phyloP scores from a whole-genome alignment of 1,140 invertebrate genomes.

The Ditylenchus dipsaci region DNA sequence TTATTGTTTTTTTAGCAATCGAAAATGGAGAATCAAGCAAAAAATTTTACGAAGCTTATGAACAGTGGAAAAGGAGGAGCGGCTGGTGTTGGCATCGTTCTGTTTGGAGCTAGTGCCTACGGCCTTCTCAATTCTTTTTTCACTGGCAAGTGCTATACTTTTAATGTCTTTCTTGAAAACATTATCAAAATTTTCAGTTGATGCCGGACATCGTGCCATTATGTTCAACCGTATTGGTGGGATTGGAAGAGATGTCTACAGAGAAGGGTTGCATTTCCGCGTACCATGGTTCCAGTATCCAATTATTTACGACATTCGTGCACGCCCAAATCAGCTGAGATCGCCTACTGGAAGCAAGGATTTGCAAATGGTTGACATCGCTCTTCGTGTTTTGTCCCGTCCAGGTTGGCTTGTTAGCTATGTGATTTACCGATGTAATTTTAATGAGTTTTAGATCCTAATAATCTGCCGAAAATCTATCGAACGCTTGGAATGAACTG shows the following conservation, averaged over 20 bases:
- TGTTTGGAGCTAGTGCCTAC: slow-evolving; percentile 77
- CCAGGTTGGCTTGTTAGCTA: slow-evolving; percentile 66
- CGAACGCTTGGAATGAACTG: slow-evolving; percentile 70
- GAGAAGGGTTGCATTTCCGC: slow-evolving; percentile 91
- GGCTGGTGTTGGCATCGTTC: slow-evolving; percentile 74
- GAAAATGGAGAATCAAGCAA: too few species aligned
- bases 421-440: too few species aligned
- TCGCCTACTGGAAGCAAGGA: slow-evolving; percentile 96
- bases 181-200: slow-evolving; percentile 69
- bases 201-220: slow-evolving; percentile 95
- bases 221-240: slow-evolving; percentile 94
- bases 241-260: slow-evolving; percentile 79
- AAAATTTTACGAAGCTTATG: too few species aligned
- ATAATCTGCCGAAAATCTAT: slow-evolving; percentile 77
- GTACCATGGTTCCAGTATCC: slow-evolving; percentile 98
- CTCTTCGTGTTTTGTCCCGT: slow-evolving; percentile 84
- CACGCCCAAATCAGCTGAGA: slow-evolving; percentile 86
- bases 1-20: too few species aligned
- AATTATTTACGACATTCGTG: slow-evolving; percentile 98
- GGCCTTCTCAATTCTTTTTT: slow-evolving; percentile 83
- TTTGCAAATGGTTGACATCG: slow-evolving; percentile 99
- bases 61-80: slow-evolving; percentile 60
- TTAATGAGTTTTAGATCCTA: slow-evolving; percentile 65
- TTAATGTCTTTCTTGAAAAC: too few species aligned
- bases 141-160: slow-evolving; percentile 74